Conservation (phyloP, 2,888 invertebrate species). For the Ametastegia equiseti region DNA sequence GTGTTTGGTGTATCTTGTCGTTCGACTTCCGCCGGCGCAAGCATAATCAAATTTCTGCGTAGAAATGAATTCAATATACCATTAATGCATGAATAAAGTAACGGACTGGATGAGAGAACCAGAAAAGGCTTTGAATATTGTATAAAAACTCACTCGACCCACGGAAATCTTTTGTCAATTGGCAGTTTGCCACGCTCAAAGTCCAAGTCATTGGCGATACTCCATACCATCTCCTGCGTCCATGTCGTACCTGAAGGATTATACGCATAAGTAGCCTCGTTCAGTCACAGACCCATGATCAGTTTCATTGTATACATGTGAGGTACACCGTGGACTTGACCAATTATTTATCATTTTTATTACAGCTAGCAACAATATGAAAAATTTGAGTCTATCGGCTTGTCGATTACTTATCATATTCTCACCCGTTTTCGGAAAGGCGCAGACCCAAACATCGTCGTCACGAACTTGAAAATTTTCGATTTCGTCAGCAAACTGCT, state of each 20-base stretch:
- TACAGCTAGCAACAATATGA: too few relatives aligned
- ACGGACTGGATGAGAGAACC: too few relatives aligned
- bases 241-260: slow-evolving; percentile 83
- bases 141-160: slow-evolving; percentile 72
- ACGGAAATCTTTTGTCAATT: slow-evolving; percentile 82
- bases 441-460: slow-evolving; percentile 76
- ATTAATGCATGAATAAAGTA: too few relatives aligned
- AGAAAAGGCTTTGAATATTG: too few relatives aligned
- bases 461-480: slow-evolving; percentile 72
- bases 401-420: not conserved
- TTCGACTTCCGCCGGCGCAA: not conserved
- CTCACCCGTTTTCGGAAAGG: slow-evolving; percentile 77
- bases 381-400: too few relatives aligned
- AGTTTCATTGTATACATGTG: too few relatives aligned
- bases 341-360: too few relatives aligned
- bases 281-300: too few relatives aligned
- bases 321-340: too few relatives aligned
- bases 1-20: not conserved
- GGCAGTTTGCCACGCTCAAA: slow-evolving; percentile 79
- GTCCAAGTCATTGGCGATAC: slow-evolving; percentile 81
- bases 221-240: slow-evolving; percentile 87
- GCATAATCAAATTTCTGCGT: not conserved
- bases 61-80: too few relatives aligned
- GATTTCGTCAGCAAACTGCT: slow-evolving; percentile 68
- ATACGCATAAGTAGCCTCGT: too few relatives aligned